Base-by-base conservation (phyloP, 2,113 vertebrate species). In the Spheniscus mendiculus region DNA sequence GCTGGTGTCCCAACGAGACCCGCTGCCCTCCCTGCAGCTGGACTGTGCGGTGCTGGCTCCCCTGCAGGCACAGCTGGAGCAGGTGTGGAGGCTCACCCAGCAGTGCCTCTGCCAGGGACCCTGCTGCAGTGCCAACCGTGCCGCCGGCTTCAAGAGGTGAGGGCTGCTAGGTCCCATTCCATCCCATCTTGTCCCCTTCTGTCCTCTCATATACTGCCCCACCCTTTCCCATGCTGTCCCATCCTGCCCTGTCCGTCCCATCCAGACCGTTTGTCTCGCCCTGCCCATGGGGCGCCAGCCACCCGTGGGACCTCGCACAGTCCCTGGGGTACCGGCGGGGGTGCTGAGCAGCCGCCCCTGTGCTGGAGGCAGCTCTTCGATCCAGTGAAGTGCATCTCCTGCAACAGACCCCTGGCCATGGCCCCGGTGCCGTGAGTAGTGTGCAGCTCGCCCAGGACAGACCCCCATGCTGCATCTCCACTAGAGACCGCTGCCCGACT, bases 301-400 rank as follows among this genome's bases (percentile, higher is more conserved):
- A 55, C 62, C 63, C 6, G 1, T 16, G 49, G 70, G 36, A 69
- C 26, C 62, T 76, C 4, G 0, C 0, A 0, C 3, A 10, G 36
- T 62, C 55, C 55, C 55, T 5, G 32, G 42, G n/a, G 7, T 49
- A 12, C 30, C 3, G 8, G 25, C 0, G 2, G 20, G 20, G 40
- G 30, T 0, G 0, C 77, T 63, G 30, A 87, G 70, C 36, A 47
- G 40, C 62, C 2, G 0, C 9, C 61, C 19, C 47, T 32, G 21
- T 81, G 47, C 95, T 96, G 38, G 93, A 98, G 98, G 94, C 97
- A 97, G 55, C 94, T 98, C 49, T 98, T 96, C 25, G 94, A 98
- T 69, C 87, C 74, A 10, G 96, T 95, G 29, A 98, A 98, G 49
- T 98, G 97, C 92, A 95, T 98, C n/a, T 98, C 98, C 52, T 98